Percentiles rank a stretch among this genome's conserved stretches.
Evolutionary conservation across 2,797 vertebrate species (phyloP).

Genomic region (Cossypha caffra): DNA sequence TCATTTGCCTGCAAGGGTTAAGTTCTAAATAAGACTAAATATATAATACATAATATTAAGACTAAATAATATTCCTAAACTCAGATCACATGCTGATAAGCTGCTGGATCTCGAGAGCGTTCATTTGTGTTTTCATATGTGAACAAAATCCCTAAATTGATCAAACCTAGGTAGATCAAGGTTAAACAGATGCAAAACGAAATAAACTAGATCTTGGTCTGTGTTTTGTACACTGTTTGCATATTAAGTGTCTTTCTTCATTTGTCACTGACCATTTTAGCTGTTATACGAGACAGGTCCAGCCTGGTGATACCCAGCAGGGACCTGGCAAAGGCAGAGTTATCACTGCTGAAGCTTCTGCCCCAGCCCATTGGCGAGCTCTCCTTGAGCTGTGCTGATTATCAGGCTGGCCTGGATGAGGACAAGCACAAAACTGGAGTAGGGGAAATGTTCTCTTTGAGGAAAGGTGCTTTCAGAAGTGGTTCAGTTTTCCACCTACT

Average conservation of each 20-base stretch:
- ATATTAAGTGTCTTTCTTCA: neutral
- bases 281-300: accelerated
- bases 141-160: neutral
- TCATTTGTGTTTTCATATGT: neutral
- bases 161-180: neutral
- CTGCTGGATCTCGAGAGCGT: neutral
- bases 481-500: neutral
- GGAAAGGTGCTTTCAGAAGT: neutral
- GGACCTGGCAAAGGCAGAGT: neutral
- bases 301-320: accelerated
- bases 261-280: neutral
- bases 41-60: neutral
- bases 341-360: neutral
- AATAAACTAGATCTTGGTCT: neutral
- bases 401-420: neutral
- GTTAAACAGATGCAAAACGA: neutral
- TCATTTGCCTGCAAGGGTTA: neutral
- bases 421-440: neutral
- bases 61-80: neutral
- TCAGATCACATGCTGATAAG: neutral
- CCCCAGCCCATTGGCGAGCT: neutral
- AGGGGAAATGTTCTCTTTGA: neutral
- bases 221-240: accelerated
- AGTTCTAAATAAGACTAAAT: neutral
- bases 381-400: accelerated